These are phyloP conservation scores for Rapana venosa DNA, from an alignment of 2,888 invertebrate species.

Conservation along the genomic window DNA sequence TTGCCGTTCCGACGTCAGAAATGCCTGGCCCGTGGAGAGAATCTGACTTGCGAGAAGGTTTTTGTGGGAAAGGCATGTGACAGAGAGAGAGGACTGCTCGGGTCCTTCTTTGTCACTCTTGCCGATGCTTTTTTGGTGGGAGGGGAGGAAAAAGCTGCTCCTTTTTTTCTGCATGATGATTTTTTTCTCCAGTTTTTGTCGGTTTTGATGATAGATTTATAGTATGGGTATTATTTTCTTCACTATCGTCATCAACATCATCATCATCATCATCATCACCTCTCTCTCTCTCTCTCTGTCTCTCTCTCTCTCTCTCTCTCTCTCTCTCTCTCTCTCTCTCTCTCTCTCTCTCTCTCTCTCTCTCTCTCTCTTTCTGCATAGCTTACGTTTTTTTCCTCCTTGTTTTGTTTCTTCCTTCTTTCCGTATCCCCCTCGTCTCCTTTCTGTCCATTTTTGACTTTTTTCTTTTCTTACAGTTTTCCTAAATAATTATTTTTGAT, in stretches of 20 bases:
- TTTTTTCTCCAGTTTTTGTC: background rate
- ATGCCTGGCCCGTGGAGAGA: background rate
- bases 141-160: too few relatives aligned
- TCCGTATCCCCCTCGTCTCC: too few relatives aligned
- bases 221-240: too few relatives aligned
- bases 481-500: too few relatives aligned
- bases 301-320: constrained; percentile 25
- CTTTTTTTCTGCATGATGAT: background rate
- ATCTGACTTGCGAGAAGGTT: constrained; percentile 2
- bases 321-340: constrained; percentile 23
- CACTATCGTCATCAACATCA: background rate
- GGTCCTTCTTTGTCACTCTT: background rate
- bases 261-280: background rate
- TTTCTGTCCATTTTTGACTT: too few relatives aligned
- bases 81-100: background rate
- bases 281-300: constrained; percentile 13
- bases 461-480: too few relatives aligned
- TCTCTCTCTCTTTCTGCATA: background rate
- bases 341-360: constrained; percentile 23
- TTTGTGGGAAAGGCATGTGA: constrained; percentile 41
- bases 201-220: too few relatives aligned
- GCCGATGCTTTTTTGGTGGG: background rate
- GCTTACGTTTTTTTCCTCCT: too few relatives aligned
- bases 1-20: background rate
- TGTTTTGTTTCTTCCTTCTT: too few relatives aligned